Evolutionary conservation across 2,888 invertebrate genomes (phyloP).

Genomic region (Pandemis heparana): DNA sequence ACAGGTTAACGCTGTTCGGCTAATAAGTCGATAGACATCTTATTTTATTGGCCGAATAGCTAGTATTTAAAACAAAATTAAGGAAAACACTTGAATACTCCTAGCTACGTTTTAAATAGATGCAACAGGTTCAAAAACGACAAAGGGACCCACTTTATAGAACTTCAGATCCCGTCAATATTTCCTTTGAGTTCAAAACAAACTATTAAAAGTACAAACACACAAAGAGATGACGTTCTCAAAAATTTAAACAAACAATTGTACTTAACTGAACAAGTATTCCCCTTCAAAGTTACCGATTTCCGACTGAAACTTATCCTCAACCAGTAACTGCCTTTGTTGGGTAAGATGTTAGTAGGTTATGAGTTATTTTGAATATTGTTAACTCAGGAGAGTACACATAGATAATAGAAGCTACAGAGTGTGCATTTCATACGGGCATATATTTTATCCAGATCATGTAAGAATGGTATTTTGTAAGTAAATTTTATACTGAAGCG

Average conservation of each 20-base stretch:
- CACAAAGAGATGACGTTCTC: conserved; percentile 10
- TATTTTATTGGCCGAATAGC: conserved; percentile 38
- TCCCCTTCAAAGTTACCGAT: neutral
- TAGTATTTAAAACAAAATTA: conserved; percentile 12
- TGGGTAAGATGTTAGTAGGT: neutral
- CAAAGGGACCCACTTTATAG: neutral
- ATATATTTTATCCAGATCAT: too few relatives aligned
- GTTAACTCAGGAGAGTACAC: too few relatives aligned
- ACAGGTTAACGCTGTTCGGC: conserved; percentile 28
- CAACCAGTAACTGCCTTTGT: conserved; percentile 6
- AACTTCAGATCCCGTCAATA: neutral
- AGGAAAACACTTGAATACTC: conserved; percentile 24
- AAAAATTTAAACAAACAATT: conserved; percentile 24
- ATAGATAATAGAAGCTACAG: too few relatives aligned
- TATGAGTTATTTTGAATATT: too few relatives aligned
- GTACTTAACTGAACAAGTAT: conserved; percentile 23
- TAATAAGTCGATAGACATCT: conserved; percentile 11
- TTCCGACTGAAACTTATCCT: neutral
- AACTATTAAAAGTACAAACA: conserved; percentile 3
- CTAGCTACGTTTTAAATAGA: conserved; percentile 30
- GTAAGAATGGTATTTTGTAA: too few relatives aligned
- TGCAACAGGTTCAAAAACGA: conserved; percentile 6
- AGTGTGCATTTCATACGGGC: too few relatives aligned
- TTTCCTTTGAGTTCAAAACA: neutral
- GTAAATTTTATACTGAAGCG: too few relatives aligned